Conservation (phyloP, 2,797 vertebrate genomes). For the Atherinosoma microstoma region DNA sequence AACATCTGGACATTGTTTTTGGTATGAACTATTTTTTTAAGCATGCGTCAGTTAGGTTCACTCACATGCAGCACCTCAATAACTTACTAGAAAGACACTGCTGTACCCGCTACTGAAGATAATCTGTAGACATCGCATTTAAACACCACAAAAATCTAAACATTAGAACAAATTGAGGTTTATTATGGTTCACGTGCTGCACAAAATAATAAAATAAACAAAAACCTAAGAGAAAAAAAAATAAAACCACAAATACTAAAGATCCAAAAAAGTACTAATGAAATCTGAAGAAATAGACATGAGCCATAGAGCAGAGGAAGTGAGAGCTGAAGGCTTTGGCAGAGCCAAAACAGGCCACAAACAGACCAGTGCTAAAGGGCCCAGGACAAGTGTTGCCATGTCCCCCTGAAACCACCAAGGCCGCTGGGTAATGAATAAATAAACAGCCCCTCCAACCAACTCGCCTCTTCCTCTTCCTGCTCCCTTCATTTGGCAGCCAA, state of each 20-base stretch:
- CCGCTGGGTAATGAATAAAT: slow-evolving; percentile 87
- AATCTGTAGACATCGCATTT: neutral
- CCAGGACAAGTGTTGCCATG: slow-evolving; percentile 82
- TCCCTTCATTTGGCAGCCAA: slow-evolving; percentile 65
- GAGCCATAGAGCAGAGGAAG: slow-evolving; percentile 44
- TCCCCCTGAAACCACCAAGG: slow-evolving; percentile 82
- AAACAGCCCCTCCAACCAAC: slow-evolving; percentile 85
- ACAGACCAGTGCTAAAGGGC: slow-evolving; percentile 74
- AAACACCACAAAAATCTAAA: neutral
- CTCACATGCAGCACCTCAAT: neutral
- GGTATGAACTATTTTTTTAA: neutral
- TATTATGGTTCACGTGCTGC: no score
- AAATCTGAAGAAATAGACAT: slow-evolving; percentile 24
- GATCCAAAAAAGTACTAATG: slow-evolving; percentile 14
- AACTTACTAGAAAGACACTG: neutral
- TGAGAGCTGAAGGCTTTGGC: slow-evolving; percentile 73
- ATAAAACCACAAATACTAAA: slow-evolving; percentile 19
- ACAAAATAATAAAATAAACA: neutral
- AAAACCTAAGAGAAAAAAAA: slow-evolving; percentile 1
- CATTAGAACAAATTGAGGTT: neutral
- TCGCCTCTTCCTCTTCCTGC: slow-evolving; percentile 79
- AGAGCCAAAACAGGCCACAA: slow-evolving; percentile 71
- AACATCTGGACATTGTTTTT: neutral
- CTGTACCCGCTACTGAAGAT: neutral
- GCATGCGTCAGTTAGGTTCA: neutral